phyloP scores from a whole-genome alignment of 2,888 invertebrate genomes.

The Aphelenchoides bicaudatus region DNA sequence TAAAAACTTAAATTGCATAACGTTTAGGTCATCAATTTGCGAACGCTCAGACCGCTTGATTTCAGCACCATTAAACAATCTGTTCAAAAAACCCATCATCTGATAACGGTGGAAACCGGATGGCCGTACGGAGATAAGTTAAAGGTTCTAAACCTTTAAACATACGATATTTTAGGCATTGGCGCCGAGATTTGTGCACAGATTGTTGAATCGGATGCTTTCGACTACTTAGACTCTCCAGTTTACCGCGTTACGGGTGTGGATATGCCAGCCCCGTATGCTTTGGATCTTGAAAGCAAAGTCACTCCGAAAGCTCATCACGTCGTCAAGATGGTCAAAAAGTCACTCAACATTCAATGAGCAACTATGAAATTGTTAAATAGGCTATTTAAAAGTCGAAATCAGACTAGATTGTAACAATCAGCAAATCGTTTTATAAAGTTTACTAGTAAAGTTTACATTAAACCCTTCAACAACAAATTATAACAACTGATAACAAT shows the following conservation, averaged over 20 bases:
- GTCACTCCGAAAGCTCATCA: conserved; percentile 65
- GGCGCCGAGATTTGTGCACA: conserved; percentile 89
- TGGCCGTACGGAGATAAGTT: too few species aligned
- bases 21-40: conserved; percentile 77
- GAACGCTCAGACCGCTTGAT: conserved; percentile 81
- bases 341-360: conserved; percentile 69
- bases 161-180: too few species aligned
- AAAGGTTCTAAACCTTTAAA: background rate
- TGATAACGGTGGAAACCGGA: conserved; percentile 89
- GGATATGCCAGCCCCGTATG: conserved; percentile 95
- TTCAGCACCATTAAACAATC: conserved; percentile 69
- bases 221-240: conserved; percentile 94
- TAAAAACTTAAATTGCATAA: background rate
- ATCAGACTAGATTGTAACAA: too few species aligned
- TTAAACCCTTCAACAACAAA: too few species aligned
- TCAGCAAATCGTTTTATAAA: too few species aligned
- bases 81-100: conserved; percentile 87
- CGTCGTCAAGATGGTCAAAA: conserved; percentile 76
- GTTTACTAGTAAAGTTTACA: too few species aligned
- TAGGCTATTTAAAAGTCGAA: background rate
- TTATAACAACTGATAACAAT: too few species aligned
- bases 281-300: conserved; percentile 73
- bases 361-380: background rate
- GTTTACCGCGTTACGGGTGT: conserved; percentile 71
- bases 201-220: conserved; percentile 77